These are phyloP conservation scores for Ichneumon xanthorius DNA, from an alignment of 2,888 invertebrate species.

Conservation along the genomic window DNA sequence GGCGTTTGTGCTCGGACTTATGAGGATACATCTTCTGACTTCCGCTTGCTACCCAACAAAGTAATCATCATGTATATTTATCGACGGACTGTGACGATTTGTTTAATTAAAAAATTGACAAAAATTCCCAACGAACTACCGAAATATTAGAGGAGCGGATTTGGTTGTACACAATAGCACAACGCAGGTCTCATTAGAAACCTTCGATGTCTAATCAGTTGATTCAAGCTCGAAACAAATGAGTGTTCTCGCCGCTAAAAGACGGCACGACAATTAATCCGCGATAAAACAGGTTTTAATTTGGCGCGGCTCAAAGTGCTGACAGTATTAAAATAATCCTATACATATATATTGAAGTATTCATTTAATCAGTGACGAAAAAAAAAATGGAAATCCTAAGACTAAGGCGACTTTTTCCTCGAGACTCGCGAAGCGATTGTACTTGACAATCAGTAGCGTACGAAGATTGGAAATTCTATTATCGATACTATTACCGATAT, in stretches of 20 bases:
- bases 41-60: neutral
- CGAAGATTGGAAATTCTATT: constrained; percentile 28
- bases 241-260: neutral
- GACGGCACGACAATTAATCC: constrained; percentile 4
- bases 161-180: neutral
- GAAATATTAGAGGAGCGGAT: neutral
- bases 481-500: neutral
- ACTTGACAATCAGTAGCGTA: constrained; percentile 65
- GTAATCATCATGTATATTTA: neutral
- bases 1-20: constrained; percentile 7
- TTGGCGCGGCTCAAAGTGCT: constrained; percentile 53
- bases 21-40: constrained; percentile 27
- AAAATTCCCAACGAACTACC: neutral
- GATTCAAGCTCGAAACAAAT: neutral
- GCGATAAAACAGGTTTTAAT: constrained; percentile 42
- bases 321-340: constrained; percentile 50
- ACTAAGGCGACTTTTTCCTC: constrained; percentile 25
- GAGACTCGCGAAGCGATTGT: constrained; percentile 59
- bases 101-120: neutral
- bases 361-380: constrained; percentile 22
- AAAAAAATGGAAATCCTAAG: constrained; percentile 13
- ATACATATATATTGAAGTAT: constrained; percentile 10
- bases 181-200: neutral
- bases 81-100: neutral
- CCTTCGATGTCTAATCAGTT: neutral